These are phyloP conservation scores for Hermetia illucens DNA, from an alignment of 1,140 invertebrate species.

Conservation along the genomic window DNA sequence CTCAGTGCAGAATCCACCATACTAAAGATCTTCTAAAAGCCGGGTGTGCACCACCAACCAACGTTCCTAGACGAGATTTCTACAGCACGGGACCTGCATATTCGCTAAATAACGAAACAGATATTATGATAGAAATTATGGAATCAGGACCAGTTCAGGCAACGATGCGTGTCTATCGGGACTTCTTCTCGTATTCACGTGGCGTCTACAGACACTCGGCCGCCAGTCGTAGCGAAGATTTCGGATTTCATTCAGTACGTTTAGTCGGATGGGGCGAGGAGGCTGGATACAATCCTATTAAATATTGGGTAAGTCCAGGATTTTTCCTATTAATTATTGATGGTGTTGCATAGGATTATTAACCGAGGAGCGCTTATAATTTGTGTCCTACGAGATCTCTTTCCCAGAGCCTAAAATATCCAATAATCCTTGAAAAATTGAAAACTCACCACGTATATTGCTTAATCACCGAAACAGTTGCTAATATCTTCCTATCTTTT, in stretches of 20 bases:
- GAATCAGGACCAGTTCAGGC: conserved; percentile 91
- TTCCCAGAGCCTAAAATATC: too few relatives aligned
- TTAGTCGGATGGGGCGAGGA: conserved; percentile 86
- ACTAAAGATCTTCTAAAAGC: conserved; percentile 34
- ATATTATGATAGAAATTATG: conserved; percentile 85
- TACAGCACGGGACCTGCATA: conserved; percentile 78
- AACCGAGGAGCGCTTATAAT: too few relatives aligned
- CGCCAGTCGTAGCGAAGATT: conserved; percentile 35
- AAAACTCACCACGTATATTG: too few relatives aligned
- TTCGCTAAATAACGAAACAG: conserved; percentile 55
- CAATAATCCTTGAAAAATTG: too few relatives aligned
- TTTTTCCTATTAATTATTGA: too few relatives aligned
- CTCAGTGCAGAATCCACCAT: conserved; percentile 41
- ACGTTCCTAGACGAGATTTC: conserved; percentile 37
- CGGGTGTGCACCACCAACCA: conserved; percentile 33
- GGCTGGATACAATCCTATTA: conserved; percentile 36
- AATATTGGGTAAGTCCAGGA: conserved; percentile 81
- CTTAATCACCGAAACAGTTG: too few relatives aligned
- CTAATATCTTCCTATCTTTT: conserved; percentile 11
- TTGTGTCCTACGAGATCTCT: too few relatives aligned
- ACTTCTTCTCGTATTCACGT: conserved; percentile 76
- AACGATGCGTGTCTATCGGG: conserved; percentile 73
- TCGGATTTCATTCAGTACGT: conserved; percentile 77
- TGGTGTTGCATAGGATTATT: too few relatives aligned
- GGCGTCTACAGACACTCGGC: conserved; percentile 65